Percentiles rank a stretch among this genome's conserved stretches.
These are phyloP conservation scores for Sorex araneus DNA, from an alignment of 2,113 vertebrate genomes.

Conservation along the genomic window DNA sequence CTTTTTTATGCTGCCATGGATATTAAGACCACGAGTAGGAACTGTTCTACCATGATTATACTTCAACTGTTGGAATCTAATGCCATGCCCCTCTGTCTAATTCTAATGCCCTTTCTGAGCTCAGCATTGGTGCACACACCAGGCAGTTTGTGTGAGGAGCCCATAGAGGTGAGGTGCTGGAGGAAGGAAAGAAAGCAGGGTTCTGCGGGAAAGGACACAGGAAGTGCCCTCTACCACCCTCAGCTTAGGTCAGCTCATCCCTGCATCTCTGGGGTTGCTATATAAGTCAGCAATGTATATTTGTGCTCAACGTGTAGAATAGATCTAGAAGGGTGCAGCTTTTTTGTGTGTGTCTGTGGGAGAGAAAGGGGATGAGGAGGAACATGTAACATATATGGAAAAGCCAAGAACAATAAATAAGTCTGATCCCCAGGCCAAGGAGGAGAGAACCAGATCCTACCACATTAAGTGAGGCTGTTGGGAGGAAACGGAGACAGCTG, in stretches of 20 bases:
- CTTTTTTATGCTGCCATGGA: background rate
- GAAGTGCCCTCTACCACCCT: too few relatives aligned
- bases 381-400: background rate
- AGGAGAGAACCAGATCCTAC: slow-evolving; percentile 24
- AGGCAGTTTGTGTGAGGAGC: fast-evolving
- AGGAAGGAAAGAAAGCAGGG: fast-evolving
- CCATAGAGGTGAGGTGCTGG: fast-evolving
- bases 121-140: fast-evolving
- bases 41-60: background rate
- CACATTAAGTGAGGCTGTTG: background rate
- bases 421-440: background rate
- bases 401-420: background rate
- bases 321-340: fast-evolving
- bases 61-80: fast-evolving
- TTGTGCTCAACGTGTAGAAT: fast-evolving
- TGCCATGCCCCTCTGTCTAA: fast-evolving
- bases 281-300: background rate
- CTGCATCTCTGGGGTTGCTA: fast-evolving
- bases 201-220: background rate
- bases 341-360: fast-evolving
- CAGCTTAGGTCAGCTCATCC: fast-evolving
- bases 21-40: background rate
- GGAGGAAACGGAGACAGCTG: slow-evolving; percentile 82
- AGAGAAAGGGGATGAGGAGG: too few relatives aligned
- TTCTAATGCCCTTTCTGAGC: background rate